phyloP scores from a whole-genome alignment of 2,113 vertebrate species.

The Chaenocephalus aceratus region DNA sequence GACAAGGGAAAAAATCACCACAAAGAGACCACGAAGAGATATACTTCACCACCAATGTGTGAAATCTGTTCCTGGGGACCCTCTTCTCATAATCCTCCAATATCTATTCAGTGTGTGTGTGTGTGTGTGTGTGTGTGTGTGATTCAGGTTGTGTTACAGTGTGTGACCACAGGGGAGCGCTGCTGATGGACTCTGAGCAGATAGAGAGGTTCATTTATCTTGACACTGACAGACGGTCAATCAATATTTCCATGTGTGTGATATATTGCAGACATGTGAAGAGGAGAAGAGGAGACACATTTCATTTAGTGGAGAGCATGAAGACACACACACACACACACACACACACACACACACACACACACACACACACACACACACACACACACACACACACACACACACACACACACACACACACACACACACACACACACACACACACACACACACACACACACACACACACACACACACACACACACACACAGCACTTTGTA shows the following conservation, averaged over 20 bases:
- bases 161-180: conserved; percentile 3
- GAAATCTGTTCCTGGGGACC: no score
- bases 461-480: background rate
- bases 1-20: no score
- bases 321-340: conserved; percentile 1
- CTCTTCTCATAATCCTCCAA: no score
- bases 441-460: conserved; percentile 25
- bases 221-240: background rate
- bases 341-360: background rate
- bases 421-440: background rate
- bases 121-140: no score
- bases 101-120: no score
- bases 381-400: no score
- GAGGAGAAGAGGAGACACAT: conserved; percentile 42
- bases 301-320: conserved; percentile 77
- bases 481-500: conserved; percentile 46
- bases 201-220: conserved; percentile 2
- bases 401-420: no score
- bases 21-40: no score
- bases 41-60: no score
- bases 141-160: no score
- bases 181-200: background rate
- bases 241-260: conserved; percentile 32
- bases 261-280: conserved; percentile 56
- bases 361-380: no score